Evolutionary conservation across 2,113 vertebrate species (phyloP), one percentile per base, ranked within the genome.

Genomic region (Oncorhynchus nerka): DNA sequence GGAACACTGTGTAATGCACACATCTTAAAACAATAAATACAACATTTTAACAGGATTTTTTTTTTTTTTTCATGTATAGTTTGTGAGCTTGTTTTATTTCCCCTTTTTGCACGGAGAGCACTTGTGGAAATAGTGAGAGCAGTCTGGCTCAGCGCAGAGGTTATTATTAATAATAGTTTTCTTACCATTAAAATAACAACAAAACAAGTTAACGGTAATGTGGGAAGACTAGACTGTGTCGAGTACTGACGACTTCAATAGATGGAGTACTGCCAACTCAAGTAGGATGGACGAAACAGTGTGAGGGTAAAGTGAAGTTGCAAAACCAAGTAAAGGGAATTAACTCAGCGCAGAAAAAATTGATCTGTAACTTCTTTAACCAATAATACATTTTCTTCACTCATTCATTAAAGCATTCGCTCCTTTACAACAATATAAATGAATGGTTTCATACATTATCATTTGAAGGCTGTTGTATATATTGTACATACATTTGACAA

Each of bases 1-100:
- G 67, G 69, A 81, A 83, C 82, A 76, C 70, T 73, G 65, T 73
- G 74, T 74, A 81, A 77, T 81, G 82, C 79, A 86, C 86, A 83
- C 68, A 82, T 80, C 78, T 83, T 69, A 79, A 55, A 80, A 78
- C 79, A 88, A 82, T 85, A 85, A 81, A 81, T 80, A 80, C 66
- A 81, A 76, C 70, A 80, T 70, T 79, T 69, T 65, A 74, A 76
- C 20, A 71, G 45, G 20, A 66, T 39, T 26, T 72, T 45, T 73
- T 72, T 75, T 72, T 75, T 28, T 72, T 34, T 81, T 66, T 83
- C 61, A 51, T 80, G 78, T 70, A 76, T 48, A 73, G 66, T 73
- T 30, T 68, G 26, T 75, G 24, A 70, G 49, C 67, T 73, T 71
- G 30, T 74, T 55, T 19, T 19, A 48, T 55, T 68, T 71, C 55